These are phyloP conservation scores for Micrasema minimum DNA, from an alignment of 1,140 invertebrate species.

Conservation along the genomic window DNA sequence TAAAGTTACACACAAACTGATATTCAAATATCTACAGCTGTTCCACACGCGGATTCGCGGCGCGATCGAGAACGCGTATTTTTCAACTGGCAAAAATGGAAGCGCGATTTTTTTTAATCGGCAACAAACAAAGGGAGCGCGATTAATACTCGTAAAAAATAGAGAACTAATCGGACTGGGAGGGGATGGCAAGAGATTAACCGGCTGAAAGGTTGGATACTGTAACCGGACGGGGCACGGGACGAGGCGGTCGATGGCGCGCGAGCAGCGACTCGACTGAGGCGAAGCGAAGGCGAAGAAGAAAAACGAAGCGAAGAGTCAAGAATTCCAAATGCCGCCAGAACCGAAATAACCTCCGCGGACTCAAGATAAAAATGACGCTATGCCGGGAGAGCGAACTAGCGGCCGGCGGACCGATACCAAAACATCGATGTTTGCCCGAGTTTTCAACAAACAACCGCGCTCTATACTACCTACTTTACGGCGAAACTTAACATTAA, in stretches of 20 bases:
- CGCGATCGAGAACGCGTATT: too few relatives aligned
- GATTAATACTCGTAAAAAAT: background rate
- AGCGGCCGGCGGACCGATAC: slow-evolving; percentile 12
- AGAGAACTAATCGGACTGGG: background rate
- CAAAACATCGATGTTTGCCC: slow-evolving; percentile 21
- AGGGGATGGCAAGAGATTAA: background rate
- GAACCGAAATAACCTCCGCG: slow-evolving; percentile 31
- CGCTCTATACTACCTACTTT: background rate
- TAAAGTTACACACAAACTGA: too few relatives aligned
- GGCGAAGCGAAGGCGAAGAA: too few relatives aligned
- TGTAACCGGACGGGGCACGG: background rate
- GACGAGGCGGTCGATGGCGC: slow-evolving; percentile 5
- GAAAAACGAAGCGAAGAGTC: too few relatives aligned
- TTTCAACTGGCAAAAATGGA: too few relatives aligned
- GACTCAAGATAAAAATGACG: slow-evolving; percentile 33
- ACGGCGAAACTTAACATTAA: background rate
- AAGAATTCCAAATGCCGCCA: slow-evolving; percentile 18
- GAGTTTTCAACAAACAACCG: background rate
- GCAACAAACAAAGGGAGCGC: background rate
- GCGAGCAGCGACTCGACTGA: slow-evolving; percentile 24
- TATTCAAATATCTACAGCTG: too few relatives aligned
- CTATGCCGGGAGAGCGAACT: slow-evolving; percentile 23
- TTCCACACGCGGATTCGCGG: background rate
- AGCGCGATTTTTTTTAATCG: background rate
- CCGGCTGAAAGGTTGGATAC: background rate